Percentiles rank a stretch among this genome's conserved stretches.
phyloP scores from a whole-genome alignment of 2,113 vertebrate genomes.

The Tragelaphus strepsiceros region DNA sequence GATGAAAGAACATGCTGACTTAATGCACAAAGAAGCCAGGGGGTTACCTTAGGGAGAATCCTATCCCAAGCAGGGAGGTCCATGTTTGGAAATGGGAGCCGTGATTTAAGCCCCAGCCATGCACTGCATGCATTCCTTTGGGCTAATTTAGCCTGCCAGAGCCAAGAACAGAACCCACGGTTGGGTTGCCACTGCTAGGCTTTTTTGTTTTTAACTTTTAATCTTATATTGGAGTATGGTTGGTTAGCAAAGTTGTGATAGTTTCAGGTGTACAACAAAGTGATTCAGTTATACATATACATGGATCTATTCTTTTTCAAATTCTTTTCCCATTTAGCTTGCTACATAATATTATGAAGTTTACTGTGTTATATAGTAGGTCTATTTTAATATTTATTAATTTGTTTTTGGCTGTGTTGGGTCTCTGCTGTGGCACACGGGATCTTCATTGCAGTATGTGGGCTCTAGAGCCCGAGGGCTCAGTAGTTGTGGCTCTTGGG shows the following conservation, averaged over 20 bases:
- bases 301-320: not conserved
- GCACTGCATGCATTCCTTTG: not conserved
- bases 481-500: not conserved
- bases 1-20: not conserved
- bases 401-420: not conserved
- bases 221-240: not conserved
- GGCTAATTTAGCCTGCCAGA: not conserved
- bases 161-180: not conserved
- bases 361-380: not conserved
- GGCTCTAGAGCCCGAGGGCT: not conserved
- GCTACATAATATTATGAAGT: not conserved
- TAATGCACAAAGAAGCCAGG: not conserved
- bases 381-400: not conserved
- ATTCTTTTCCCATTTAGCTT: not conserved
- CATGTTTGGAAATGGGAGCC: not conserved
- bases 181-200: not conserved
- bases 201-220: not conserved
- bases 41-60: not conserved
- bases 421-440: not conserved
- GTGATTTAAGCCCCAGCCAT: not conserved
- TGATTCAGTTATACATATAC: not conserved
- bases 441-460: not conserved
- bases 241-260: not conserved
- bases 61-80: not conserved
- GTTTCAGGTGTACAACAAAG: not conserved